Percentiles rank a stretch among this genome's conserved stretches.
These are phyloP conservation scores for Poecilia wingei DNA, from an alignment of 2,797 vertebrate genomes.

Conservation along the genomic window DNA sequence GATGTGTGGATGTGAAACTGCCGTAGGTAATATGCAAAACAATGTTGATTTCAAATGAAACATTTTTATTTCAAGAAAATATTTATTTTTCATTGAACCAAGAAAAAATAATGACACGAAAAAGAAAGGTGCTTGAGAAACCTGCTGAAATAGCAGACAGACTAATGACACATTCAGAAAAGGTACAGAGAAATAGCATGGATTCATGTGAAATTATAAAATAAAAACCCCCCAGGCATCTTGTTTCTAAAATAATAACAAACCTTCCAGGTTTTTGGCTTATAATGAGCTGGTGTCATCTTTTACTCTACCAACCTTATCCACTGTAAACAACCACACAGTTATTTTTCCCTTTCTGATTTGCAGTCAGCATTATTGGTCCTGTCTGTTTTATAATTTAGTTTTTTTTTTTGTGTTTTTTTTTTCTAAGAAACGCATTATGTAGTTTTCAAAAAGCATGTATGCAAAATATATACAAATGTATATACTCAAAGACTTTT, in stretches of 20 bases:
- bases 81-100: slow-evolving; percentile 13
- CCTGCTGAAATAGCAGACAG: slow-evolving; percentile 36
- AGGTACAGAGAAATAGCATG: slow-evolving; percentile 10
- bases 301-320: not conserved
- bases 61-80: slow-evolving; percentile 59
- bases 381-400: slow-evolving; percentile 14
- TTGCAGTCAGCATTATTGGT: slow-evolving; percentile 45
- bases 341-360: not conserved
- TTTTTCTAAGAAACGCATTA: not conserved
- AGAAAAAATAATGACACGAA: not conserved
- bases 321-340: slow-evolving; percentile 2
- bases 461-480: slow-evolving; percentile 11
- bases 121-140: slow-evolving; percentile 29
- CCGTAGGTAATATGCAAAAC: not conserved
- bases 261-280: slow-evolving; percentile 46
- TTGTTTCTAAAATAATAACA: slow-evolving; percentile 54
- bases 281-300: slow-evolving; percentile 39
- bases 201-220: slow-evolving; percentile 3
- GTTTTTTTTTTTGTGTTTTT: not conserved
- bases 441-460: not conserved
- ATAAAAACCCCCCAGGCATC: slow-evolving; percentile 29
- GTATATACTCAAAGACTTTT: slow-evolving; percentile 6
- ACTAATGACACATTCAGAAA: slow-evolving; percentile 36
- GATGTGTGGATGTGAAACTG: not conserved
- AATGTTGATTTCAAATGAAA: not conserved